A percentile compares a stretch with the other conserved stretches of the same genome.
Conservation (phyloP, 2,888 invertebrate genomes). For the Parascotia fuliginaria region DNA sequence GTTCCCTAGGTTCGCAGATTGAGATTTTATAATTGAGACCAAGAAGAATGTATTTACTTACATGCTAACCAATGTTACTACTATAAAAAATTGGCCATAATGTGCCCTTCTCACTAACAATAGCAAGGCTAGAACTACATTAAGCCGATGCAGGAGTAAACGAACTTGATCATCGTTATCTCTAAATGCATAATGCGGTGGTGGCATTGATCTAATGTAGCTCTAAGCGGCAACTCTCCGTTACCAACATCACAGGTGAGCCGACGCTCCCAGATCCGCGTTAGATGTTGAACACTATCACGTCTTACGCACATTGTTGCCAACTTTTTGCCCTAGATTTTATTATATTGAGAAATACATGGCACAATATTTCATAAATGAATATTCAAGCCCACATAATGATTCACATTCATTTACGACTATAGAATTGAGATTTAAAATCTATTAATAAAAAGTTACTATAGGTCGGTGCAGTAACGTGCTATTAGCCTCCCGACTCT, state of each 20-base stretch:
- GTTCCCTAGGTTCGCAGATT: constrained; percentile 36
- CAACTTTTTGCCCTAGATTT: constrained; percentile 30
- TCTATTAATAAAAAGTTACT: constrained; percentile 38
- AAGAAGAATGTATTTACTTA: constrained; percentile 42
- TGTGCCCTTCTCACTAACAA: constrained; percentile 2
- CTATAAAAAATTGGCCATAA: constrained; percentile 33
- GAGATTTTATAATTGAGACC: constrained; percentile 48
- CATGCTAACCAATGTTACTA: constrained; percentile 31
- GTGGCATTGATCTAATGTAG: neutral
- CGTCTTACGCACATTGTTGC: constrained; percentile 16
- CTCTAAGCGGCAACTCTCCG: neutral
- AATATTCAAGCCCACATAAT: constrained; percentile 37
- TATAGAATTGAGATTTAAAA: constrained; percentile 45
- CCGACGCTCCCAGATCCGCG: neutral
- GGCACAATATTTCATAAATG: constrained; percentile 39
- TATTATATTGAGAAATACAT: constrained; percentile 30
- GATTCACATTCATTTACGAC: constrained; percentile 35
- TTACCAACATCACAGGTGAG: neutral
- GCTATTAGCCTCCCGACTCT: constrained; percentile 32
- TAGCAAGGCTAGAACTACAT: neutral
- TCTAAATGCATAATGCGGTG: neutral
- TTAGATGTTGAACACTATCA: constrained; percentile 8
- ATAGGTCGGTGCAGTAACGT: constrained; percentile 44
- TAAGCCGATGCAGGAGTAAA: neutral
- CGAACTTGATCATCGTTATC: neutral